Evolutionary conservation across 2,888 invertebrate species (phyloP).

Genomic region (Drosophila mettleri): DNA sequence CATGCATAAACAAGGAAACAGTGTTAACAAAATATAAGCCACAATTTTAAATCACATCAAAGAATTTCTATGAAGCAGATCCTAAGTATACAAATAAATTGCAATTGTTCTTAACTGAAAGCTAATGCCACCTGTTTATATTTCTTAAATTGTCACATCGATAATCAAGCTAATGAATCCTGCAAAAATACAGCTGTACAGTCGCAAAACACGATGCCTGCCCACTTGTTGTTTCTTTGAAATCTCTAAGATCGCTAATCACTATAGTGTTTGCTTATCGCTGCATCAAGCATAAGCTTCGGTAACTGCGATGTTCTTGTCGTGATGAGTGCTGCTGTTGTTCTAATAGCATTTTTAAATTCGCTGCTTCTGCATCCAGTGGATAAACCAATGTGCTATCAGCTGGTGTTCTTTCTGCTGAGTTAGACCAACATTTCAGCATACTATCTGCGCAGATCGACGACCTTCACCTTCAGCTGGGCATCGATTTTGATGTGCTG

Average conservation of each 20-base stretch:
- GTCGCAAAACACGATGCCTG: slow-evolving; percentile 37
- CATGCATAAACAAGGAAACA: slow-evolving; percentile 36
- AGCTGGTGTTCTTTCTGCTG: slow-evolving; percentile 24
- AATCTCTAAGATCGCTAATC: slow-evolving; percentile 22
- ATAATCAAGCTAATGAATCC: slow-evolving; percentile 24
- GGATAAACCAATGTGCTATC: slow-evolving; percentile 21
- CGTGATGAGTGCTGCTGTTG: slow-evolving; percentile 5
- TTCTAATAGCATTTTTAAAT: slow-evolving; percentile 47
- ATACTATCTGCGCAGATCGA: slow-evolving; percentile 90
- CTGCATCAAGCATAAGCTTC: slow-evolving; percentile 13
- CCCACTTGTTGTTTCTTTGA: slow-evolving; percentile 1
- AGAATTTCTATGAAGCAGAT: slow-evolving; percentile 39
- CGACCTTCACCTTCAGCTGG: slow-evolving; percentile 88
- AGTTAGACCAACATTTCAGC: slow-evolving; percentile 42
- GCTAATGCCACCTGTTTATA: slow-evolving; percentile 18
- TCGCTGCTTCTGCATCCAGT: slow-evolving; percentile 40
- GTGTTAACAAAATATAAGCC: slow-evolving; percentile 62
- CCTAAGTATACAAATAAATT: slow-evolving; percentile 18
- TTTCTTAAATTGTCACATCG: slow-evolving; percentile 19
- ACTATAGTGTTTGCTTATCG: slow-evolving; percentile 1
- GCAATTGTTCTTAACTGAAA: slow-evolving; percentile 24
- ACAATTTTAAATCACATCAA: slow-evolving; percentile 74
- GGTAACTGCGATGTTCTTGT: slow-evolving; percentile 11
- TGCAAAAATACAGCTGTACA: slow-evolving; percentile 57
- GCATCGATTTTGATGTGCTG: slow-evolving; percentile 89